A percentile compares a stretch with the other conserved stretches of the same genome.
Conservation (phyloP, 2,797 vertebrate species). For the Tiaroga cobitis region DNA sequence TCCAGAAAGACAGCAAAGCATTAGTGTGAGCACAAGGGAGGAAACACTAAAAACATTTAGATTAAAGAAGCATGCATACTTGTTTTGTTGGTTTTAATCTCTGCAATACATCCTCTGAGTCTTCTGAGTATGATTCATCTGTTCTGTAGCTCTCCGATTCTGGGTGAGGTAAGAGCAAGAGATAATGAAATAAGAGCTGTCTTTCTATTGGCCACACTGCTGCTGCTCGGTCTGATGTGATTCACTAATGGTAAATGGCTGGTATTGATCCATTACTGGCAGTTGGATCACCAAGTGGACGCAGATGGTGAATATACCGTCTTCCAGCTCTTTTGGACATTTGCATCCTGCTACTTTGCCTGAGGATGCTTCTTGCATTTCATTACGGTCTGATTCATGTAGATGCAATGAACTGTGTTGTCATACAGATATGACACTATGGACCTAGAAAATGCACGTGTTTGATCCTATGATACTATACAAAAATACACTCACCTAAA, state of each 20-base stretch:
- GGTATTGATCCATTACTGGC: slow-evolving; percentile 43
- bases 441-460: neutral
- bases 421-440: neutral
- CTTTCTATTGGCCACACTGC: neutral
- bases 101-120: neutral
- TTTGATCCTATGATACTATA: neutral
- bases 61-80: neutral
- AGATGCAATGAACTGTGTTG: neutral
- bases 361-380: slow-evolving; percentile 1
- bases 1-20: slow-evolving; percentile 6
- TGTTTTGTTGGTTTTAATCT: neutral
- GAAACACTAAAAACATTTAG: neutral
- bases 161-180: slow-evolving; percentile 20
- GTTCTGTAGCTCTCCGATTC: neutral
- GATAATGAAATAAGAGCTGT: slow-evolving; percentile 28
- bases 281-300: slow-evolving; percentile 16
- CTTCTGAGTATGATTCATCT: slow-evolving; percentile 8
- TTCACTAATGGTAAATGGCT: slow-evolving; percentile 37
- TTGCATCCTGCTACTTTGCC: slow-evolving; percentile 5
- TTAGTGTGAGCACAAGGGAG: neutral
- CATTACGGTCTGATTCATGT: neutral
- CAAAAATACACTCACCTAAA: too few species aligned
- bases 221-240: neutral
- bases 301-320: neutral
- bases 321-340: neutral